These are phyloP conservation scores for Metopia argyrocephala DNA, from an alignment of 2,888 invertebrate species.

Conservation along the genomic window DNA sequence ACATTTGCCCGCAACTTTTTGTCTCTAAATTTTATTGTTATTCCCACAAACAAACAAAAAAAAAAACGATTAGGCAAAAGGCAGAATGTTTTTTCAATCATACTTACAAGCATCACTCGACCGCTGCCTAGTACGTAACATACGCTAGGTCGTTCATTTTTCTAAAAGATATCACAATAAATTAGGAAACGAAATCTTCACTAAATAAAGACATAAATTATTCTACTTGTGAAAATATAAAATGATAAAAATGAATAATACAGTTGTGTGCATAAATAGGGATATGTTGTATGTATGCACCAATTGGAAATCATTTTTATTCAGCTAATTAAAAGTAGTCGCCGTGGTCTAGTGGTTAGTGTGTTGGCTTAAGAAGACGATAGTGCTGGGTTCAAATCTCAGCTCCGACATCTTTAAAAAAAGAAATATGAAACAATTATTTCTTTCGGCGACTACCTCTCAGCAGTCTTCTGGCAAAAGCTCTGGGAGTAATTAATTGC, in stretches of 20 bases:
- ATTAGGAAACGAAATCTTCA: conserved; percentile 78
- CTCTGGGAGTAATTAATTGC: too few relatives aligned
- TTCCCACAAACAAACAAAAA: conserved; percentile 4
- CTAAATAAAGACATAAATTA: conserved; percentile 78
- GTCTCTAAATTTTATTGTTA: not conserved
- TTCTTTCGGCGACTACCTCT: too few relatives aligned
- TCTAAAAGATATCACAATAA: conserved; percentile 77
- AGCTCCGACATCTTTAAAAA: too few relatives aligned
- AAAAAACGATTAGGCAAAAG: not conserved
- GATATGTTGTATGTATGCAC: too few relatives aligned
- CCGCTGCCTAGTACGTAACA: not conserved
- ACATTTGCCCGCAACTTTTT: too few relatives aligned
- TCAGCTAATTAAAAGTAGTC: too few relatives aligned
- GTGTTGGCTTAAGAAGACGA: too few relatives aligned
- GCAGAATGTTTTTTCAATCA: conserved; percentile 22
- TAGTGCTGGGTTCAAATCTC: too few relatives aligned
- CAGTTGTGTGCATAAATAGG: not conserved
- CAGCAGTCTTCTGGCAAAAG: too few relatives aligned
- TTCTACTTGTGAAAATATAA: conserved; percentile 72
- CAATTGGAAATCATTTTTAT: not conserved
- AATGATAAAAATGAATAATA: not conserved
- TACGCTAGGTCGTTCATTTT: conserved; percentile 66
- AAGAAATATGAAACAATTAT: too few relatives aligned
- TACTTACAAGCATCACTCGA: conserved; percentile 65
- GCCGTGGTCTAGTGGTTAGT: too few relatives aligned